A percentile compares a stretch with the other conserved stretches of the same genome.
phyloP scores from a whole-genome alignment of 2,888 invertebrate genomes.

The Monochamus alternatus region DNA sequence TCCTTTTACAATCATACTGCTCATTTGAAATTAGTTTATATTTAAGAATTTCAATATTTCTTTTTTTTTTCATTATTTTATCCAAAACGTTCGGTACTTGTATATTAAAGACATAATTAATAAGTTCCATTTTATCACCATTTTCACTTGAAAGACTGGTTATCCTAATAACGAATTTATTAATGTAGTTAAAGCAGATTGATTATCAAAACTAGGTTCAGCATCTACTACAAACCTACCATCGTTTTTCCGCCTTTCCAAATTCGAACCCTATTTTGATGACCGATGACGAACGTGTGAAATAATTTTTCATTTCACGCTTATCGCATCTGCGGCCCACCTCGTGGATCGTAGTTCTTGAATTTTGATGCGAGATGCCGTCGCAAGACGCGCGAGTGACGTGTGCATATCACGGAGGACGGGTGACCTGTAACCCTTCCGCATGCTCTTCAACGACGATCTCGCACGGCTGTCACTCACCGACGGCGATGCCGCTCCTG shows the following conservation, averaged over 20 bases:
- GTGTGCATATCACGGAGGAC: conserved; percentile 46
- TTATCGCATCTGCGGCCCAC: conserved; percentile 23
- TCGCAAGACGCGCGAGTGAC: conserved; percentile 27
- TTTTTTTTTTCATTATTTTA: too few species aligned
- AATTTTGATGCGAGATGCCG: neutral
- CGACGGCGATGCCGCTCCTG: conserved; percentile 43
- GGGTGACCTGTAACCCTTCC: conserved; percentile 51
- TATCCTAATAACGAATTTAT: too few species aligned
- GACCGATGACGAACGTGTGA: conserved; percentile 18
- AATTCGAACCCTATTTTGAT: neutral
- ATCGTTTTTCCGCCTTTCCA: neutral
- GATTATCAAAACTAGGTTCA: too few species aligned
- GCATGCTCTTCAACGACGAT: conserved; percentile 47
- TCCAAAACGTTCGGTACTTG: too few species aligned
- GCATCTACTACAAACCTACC: neutral
- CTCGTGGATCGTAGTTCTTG: conserved; percentile 10
- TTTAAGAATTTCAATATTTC: too few species aligned
- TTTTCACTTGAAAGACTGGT: too few species aligned
- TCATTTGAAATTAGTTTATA: too few species aligned
- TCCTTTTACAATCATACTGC: too few species aligned
- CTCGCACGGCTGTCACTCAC: conserved; percentile 51
- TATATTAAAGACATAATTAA: too few species aligned
- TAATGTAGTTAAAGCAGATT: neutral
- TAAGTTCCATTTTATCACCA: too few species aligned
- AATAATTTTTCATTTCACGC: conserved; percentile 27